These are phyloP conservation scores for Siniperca obscura DNA, from an alignment of 2,797 vertebrate genomes.

Conservation along the genomic window DNA sequence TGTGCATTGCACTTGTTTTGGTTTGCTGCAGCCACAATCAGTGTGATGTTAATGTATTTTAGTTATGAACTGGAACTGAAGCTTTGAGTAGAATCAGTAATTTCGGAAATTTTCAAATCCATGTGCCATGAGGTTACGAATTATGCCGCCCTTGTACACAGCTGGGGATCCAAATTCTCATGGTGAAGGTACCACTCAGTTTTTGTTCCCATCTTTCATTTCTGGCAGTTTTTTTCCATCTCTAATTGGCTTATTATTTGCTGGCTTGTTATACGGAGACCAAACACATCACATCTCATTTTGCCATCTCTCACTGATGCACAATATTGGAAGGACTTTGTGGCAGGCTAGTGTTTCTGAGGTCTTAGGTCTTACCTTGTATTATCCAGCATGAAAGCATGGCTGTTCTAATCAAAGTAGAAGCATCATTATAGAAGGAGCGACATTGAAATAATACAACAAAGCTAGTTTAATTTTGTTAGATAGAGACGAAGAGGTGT, in stretches of 20 bases:
- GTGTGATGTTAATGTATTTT: conserved; percentile 13
- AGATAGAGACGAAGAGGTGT: neutral
- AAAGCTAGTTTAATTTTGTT: conserved; percentile 5
- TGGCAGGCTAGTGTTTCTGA: conserved; percentile 27
- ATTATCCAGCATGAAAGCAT: conserved; percentile 34
- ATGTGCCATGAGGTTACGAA: conserved; percentile 32
- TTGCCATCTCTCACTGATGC: conserved; percentile 21
- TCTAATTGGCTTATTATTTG: conserved; percentile 31
- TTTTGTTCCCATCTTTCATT: conserved; percentile 19
- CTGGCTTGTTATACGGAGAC: neutral
- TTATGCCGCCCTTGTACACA: neutral
- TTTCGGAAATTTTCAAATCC: conserved; percentile 25
- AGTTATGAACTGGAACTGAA: neutral
- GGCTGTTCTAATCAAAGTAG: conserved; percentile 17
- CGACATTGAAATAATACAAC: conserved; percentile 5
- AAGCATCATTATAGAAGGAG: neutral
- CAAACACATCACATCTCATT: conserved; percentile 32
- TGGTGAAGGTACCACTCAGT: neutral
- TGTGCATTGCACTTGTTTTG: neutral
- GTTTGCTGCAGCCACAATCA: neutral
- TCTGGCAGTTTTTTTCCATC: neutral
- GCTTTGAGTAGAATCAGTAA: conserved; percentile 28
- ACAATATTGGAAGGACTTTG: conserved; percentile 7
- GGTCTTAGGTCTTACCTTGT: conserved; percentile 21
- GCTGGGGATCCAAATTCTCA: conserved; percentile 34